phyloP scores from a whole-genome alignment of 2,888 invertebrate genomes.

The Drosophila meridiana region DNA sequence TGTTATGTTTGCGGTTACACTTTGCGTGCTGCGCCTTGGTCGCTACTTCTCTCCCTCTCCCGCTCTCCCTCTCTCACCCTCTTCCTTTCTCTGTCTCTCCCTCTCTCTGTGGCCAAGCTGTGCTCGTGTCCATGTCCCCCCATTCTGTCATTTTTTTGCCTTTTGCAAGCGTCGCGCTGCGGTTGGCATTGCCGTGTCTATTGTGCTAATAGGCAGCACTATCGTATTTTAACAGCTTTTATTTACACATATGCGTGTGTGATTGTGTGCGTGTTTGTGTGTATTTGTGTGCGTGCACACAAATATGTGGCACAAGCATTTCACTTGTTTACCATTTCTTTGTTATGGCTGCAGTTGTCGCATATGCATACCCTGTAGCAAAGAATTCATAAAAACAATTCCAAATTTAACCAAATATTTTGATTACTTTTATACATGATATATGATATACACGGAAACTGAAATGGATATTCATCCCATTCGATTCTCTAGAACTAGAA shows the following conservation, averaged over 20 bases:
- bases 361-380: constrained; percentile 20
- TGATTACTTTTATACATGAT: neutral
- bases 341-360: constrained; percentile 27
- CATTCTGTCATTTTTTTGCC: constrained; percentile 42
- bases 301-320: constrained; percentile 43
- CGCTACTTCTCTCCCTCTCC: constrained; percentile 1
- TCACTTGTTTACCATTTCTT: constrained; percentile 49
- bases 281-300: constrained; percentile 10
- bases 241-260: constrained; percentile 57
- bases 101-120: neutral
- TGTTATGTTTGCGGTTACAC: constrained; percentile 80
- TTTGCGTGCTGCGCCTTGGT: constrained; percentile 67
- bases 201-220: constrained; percentile 81
- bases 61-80: neutral
- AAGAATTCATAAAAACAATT: neutral
- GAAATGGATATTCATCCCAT: neutral
- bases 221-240: constrained; percentile 81
- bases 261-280: neutral
- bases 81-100: neutral
- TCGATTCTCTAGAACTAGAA: neutral
- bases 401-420: neutral
- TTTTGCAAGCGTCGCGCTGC: constrained; percentile 63
- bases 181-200: constrained; percentile 61
- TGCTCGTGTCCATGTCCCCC: constrained; percentile 18
- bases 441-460: neutral